phyloP scores from a whole-genome alignment of 2,888 invertebrate genomes.

The Anodontia alba region DNA sequence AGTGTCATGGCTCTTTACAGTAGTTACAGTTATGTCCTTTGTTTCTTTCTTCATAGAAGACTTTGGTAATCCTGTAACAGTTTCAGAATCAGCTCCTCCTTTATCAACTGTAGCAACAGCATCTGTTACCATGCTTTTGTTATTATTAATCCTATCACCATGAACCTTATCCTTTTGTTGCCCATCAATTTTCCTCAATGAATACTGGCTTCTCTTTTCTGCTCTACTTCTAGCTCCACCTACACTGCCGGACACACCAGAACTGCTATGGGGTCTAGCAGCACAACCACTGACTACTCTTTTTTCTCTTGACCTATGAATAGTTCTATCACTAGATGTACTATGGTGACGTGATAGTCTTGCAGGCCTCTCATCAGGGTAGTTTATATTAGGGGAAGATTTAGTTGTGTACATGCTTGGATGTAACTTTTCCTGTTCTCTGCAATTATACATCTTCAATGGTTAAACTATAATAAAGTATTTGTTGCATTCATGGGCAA shows the following conservation, averaged over 20 bases:
- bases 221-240: neutral
- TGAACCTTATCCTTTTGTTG: neutral
- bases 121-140: too few relatives aligned
- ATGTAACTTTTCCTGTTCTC: constrained; percentile 68
- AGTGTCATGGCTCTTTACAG: neutral
- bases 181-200: neutral
- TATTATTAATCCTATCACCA: too few relatives aligned
- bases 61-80: neutral
- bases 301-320: neutral
- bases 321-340: neutral
- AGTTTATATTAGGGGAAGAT: constrained; percentile 54
- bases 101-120: neutral
- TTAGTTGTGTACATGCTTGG: constrained; percentile 71
- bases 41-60: neutral
- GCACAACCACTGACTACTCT: neutral
- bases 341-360: neutral
- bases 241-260: neutral
- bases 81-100: neutral
- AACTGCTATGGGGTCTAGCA: neutral
- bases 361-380: neutral
- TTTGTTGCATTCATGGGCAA: neutral
- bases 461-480: too few relatives aligned
- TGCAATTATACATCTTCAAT: too few relatives aligned
- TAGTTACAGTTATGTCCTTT: neutral
- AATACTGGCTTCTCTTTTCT: neutral